These are phyloP conservation scores for Triplophysa dalaica DNA, from an alignment of 2,113 vertebrate genomes.

Conservation along the genomic window DNA sequence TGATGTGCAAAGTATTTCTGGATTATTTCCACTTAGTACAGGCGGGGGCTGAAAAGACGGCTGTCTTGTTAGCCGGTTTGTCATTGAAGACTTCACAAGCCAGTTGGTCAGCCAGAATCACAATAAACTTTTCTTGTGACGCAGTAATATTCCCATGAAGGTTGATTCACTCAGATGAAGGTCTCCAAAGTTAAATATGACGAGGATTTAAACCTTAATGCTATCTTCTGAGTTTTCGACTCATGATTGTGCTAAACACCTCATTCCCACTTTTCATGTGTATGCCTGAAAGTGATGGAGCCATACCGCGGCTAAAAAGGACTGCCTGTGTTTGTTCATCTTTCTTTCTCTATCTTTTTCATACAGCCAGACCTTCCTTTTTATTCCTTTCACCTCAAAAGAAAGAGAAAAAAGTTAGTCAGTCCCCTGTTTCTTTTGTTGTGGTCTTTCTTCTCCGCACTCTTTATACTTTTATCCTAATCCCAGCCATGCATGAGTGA, in stretches of 20 bases:
- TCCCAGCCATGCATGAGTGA: constrained; percentile 98
- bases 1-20: constrained; percentile 72
- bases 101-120: constrained; percentile 73
- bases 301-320: constrained; percentile 73
- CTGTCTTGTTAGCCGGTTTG: constrained; percentile 75
- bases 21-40: constrained; percentile 74
- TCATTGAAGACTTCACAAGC: constrained; percentile 75
- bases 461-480: constrained; percentile 97
- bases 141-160: constrained; percentile 66
- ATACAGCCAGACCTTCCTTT: constrained; percentile 73
- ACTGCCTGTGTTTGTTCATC: constrained; percentile 87
- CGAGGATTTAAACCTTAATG: background rate
- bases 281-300: constrained; percentile 67
- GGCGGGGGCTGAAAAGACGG: constrained; percentile 71
- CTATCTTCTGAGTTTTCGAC: background rate
- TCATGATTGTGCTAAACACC: background rate
- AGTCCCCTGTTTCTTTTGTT: constrained; percentile 95
- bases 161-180: constrained; percentile 52
- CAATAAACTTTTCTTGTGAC: constrained; percentile 63
- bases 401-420: constrained; percentile 89
- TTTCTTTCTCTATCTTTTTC: constrained; percentile 81
- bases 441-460: constrained; percentile 90
- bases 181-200: constrained; percentile 64
- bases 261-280: constrained; percentile 66
- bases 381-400: constrained; percentile 84